Conservation (phyloP, 1,140 invertebrate genomes). For the Subanguina moxae region DNA sequence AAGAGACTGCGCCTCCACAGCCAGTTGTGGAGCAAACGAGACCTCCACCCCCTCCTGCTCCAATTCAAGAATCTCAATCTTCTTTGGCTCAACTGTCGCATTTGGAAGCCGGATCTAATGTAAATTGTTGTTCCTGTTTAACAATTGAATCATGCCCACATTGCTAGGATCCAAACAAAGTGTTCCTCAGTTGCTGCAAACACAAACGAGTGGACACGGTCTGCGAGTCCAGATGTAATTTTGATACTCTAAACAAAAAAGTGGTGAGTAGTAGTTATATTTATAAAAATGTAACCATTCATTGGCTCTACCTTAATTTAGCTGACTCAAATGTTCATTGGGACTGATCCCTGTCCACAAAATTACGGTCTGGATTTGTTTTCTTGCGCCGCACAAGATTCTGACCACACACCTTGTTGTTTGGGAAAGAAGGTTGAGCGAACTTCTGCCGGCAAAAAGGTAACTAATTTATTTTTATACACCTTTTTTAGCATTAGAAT, state of each 20-base stretch:
- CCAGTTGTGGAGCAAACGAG: background rate
- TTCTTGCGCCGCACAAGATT: conserved; percentile 51
- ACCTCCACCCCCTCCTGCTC: background rate
- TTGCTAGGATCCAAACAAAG: conserved; percentile 32
- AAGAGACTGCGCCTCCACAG: background rate
- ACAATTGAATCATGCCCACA: conserved; percentile 6
- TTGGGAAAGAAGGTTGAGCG: conserved; percentile 25
- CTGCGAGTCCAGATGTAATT: conserved; percentile 53
- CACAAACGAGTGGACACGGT: conserved; percentile 41
- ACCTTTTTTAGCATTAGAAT: too few relatives aligned
- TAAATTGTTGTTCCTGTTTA: conserved; percentile 9
- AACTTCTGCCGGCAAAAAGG: conserved; percentile 29
- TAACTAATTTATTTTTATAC: background rate
- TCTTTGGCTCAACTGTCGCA: conserved; percentile 15
- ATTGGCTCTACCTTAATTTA: conserved; percentile 30
- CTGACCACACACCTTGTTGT: conserved; percentile 49
- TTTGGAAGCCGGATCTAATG: background rate
- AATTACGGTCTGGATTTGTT: conserved; percentile 44
- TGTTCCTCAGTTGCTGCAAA: conserved; percentile 33
- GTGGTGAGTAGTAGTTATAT: conserved; percentile 42
- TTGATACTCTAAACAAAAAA: conserved; percentile 53
- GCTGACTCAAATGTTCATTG: conserved; percentile 54
- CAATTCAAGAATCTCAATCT: background rate
- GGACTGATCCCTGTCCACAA: conserved; percentile 55
- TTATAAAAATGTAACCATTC: too few relatives aligned